phyloP scores from a whole-genome alignment of 1,140 invertebrate species.

The Drosophila pseudoobscura region DNA sequence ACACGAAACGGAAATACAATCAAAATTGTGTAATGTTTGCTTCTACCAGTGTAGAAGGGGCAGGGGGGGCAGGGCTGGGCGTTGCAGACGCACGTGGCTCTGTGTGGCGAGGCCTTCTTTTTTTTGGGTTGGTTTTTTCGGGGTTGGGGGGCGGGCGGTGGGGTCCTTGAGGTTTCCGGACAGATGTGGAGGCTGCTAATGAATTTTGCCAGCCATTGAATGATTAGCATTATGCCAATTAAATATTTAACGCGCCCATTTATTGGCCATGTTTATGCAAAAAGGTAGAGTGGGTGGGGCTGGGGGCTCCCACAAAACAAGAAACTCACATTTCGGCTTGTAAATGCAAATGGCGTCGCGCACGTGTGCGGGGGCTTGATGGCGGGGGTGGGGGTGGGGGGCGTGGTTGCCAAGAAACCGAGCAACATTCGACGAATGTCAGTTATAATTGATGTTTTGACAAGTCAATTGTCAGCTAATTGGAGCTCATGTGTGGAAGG shows the following conservation, averaged over 20 bases:
- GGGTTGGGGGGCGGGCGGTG: background rate
- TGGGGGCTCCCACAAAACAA: constrained; percentile 26
- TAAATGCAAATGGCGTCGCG: constrained; percentile 56
- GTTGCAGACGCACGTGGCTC: constrained; percentile 30
- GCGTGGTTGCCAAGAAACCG: constrained; percentile 16
- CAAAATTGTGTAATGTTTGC: constrained; percentile 80
- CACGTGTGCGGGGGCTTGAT: too few species aligned
- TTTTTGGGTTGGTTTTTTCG: constrained; percentile 22
- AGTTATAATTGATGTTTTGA: constrained; percentile 72
- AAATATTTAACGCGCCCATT: constrained; percentile 73
- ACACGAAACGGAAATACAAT: constrained; percentile 80
- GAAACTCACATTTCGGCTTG: constrained; percentile 60
- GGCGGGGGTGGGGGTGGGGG: background rate
- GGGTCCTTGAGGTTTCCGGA: constrained; percentile 44
- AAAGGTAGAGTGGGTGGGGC: background rate
- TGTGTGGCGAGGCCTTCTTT: constrained; percentile 28
- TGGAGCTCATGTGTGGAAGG: constrained; percentile 10
- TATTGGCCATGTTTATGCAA: constrained; percentile 64
- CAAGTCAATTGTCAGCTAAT: constrained; percentile 79
- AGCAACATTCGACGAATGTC: constrained; percentile 47
- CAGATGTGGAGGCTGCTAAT: constrained; percentile 60
- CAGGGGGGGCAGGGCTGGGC: constrained; percentile 3
- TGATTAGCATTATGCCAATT: constrained; percentile 73
- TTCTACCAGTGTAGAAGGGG: constrained; percentile 27
- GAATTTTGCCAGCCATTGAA: constrained; percentile 70